A percentile compares a stretch with the other conserved stretches of the same genome.
phyloP scores from a whole-genome alignment of 2,888 invertebrate species.

The Hybos culiciformis region DNA sequence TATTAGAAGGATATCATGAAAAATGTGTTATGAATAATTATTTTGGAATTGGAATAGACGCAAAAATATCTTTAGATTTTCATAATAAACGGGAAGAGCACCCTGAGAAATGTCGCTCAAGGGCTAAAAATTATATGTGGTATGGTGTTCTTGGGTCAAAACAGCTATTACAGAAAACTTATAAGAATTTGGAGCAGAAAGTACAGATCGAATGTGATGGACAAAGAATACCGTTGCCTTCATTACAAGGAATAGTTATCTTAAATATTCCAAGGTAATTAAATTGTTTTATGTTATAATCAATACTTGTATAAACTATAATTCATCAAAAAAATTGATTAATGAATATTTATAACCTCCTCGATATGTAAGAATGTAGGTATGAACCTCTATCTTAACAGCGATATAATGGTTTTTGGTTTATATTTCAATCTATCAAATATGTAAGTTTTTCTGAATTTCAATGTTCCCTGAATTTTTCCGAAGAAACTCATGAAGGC shows the following conservation, averaged over 20 bases:
- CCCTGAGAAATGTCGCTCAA: conserved; percentile 87
- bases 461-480: too few relatives aligned
- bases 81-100: conserved; percentile 95
- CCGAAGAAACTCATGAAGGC: too few relatives aligned
- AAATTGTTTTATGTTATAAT: background rate
- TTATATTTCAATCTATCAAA: too few relatives aligned
- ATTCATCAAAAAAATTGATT: too few relatives aligned
- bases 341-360: too few relatives aligned
- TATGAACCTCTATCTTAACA: too few relatives aligned
- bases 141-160: conserved; percentile 65
- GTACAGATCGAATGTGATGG: conserved; percentile 95
- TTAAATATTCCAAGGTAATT: conserved; percentile 78
- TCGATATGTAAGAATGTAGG: too few relatives aligned
- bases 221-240: conserved; percentile 85
- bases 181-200: conserved; percentile 88
- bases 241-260: conserved; percentile 91
- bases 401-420: too few relatives aligned
- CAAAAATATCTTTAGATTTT: conserved; percentile 92
- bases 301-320: too few relatives aligned
- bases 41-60: conserved; percentile 96
- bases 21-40: conserved; percentile 98
- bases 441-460: too few relatives aligned
- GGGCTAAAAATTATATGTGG: conserved; percentile 96
- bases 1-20: conserved; percentile 80
- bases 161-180: conserved; percentile 76